A percentile compares a stretch with the other conserved stretches of the same genome.
Conservation (phyloP, 1,140 invertebrate species). For the Anthonomus grandis region DNA sequence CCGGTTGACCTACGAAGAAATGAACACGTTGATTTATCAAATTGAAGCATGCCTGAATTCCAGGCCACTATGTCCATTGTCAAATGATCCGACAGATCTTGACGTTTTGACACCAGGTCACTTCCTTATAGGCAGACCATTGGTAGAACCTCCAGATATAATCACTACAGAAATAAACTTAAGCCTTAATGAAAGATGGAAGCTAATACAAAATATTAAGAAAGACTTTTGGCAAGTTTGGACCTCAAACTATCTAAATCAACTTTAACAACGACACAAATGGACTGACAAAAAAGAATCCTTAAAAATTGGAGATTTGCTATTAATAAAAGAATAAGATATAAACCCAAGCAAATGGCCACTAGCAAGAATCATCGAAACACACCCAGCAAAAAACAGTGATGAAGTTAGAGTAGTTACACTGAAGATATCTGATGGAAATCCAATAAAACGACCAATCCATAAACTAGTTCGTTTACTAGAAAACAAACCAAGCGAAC, state of each 20-base stretch:
- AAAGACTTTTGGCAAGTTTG: slow-evolving; percentile 34
- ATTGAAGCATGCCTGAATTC: slow-evolving; percentile 42
- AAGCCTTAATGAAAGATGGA: slow-evolving; percentile 28
- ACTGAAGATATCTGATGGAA: not conserved
- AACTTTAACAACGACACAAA: slow-evolving; percentile 30
- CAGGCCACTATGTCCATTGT: slow-evolving; percentile 23
- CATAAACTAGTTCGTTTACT: not conserved
- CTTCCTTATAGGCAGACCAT: slow-evolving; percentile 38
- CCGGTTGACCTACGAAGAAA: slow-evolving; percentile 38
- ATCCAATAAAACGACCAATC: not conserved
- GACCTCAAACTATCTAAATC: slow-evolving; percentile 32
- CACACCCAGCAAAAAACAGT: too few relatives aligned
- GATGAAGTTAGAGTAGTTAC: slow-evolving; percentile 10
- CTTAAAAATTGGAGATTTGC: slow-evolving; percentile 33
- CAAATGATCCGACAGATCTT: slow-evolving; percentile 32
- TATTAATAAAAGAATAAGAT: slow-evolving; percentile 43
- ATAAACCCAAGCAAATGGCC: slow-evolving; percentile 42
- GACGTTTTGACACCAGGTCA: slow-evolving; percentile 40
- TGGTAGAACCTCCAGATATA: slow-evolving; percentile 40
- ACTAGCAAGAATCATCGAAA: slow-evolving; percentile 23
- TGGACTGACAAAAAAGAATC: slow-evolving; percentile 12
- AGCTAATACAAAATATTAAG: slow-evolving; percentile 31
- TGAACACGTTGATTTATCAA: slow-evolving; percentile 31
- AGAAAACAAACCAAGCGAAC: not conserved
- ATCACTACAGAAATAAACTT: slow-evolving; percentile 25